phyloP scores from a whole-genome alignment of 2,113 vertebrate genomes.

The Panthera leo region DNA sequence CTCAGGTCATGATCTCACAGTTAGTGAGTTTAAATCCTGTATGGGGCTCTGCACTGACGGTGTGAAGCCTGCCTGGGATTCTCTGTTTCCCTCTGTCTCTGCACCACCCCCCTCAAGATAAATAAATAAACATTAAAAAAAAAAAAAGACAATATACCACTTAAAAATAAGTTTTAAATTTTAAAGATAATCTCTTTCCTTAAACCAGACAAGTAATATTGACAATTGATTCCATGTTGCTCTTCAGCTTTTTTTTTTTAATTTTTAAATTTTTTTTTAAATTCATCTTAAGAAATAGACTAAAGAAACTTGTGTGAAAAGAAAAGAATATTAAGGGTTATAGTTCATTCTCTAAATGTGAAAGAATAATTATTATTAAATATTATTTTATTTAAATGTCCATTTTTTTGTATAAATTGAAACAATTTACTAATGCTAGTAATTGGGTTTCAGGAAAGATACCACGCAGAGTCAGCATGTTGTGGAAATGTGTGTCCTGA shows the following conservation, averaged over 20 bases:
- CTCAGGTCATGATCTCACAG: too few species aligned
- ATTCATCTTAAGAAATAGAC: neutral
- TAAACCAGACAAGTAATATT: neutral
- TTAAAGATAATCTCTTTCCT: neutral
- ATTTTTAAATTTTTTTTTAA: neutral
- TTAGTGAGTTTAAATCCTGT: too few species aligned
- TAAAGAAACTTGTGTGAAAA: neutral
- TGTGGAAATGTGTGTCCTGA: neutral
- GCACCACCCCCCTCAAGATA: too few species aligned
- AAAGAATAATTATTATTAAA: neutral
- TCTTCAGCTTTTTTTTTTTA: neutral
- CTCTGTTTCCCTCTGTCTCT: too few species aligned
- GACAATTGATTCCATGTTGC: accelerated
- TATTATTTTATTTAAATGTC: neutral
- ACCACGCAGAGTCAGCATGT: accelerated
- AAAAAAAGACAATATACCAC: too few species aligned
- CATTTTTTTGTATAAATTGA: neutral
- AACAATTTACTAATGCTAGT: neutral
- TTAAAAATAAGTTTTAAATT: neutral
- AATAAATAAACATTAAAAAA: too few species aligned
- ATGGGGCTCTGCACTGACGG: too few species aligned
- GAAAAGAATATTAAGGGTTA: neutral
- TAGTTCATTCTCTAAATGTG: neutral
- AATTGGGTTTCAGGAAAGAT: neutral
- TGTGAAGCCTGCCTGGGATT: too few species aligned